phyloP scores from a whole-genome alignment of 2,113 vertebrate genomes.

The Ameiurus melas region DNA sequence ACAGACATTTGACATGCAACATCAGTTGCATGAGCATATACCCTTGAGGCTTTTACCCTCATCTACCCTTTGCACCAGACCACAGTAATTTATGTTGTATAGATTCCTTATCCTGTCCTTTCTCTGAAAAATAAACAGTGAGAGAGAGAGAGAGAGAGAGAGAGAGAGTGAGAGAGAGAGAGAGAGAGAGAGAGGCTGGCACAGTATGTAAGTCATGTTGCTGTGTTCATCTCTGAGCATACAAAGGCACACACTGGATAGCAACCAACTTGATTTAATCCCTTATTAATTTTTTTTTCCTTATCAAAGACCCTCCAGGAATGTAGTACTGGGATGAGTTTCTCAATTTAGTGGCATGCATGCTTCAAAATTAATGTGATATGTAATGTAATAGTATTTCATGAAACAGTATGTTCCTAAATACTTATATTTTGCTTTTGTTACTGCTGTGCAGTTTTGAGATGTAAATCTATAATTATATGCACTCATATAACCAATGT shows the following conservation, averaged over 20 bases:
- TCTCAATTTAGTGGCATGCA: neutral
- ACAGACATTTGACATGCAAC: neutral
- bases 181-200: neutral
- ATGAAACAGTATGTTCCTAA: neutral
- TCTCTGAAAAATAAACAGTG: conserved; percentile 32
- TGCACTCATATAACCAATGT: neutral
- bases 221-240: conserved; percentile 4
- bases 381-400: neutral
- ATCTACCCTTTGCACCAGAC: conserved; percentile 55
- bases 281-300: too few species aligned
- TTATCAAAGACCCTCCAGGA: neutral
- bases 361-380: neutral
- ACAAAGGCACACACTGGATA: neutral
- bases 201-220: neutral
- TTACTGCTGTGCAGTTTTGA: neutral
- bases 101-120: conserved; percentile 45
- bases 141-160: neutral
- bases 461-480: neutral
- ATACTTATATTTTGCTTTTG: neutral
- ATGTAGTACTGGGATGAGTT: neutral
- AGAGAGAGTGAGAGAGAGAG: neutral
- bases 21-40: neutral
- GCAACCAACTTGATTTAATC: conserved; percentile 4
- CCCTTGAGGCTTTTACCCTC: conserved; percentile 46
- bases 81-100: conserved; percentile 62